Conservation (phyloP, 1,140 invertebrate genomes). For the Oedothorax gibbosus region DNA sequence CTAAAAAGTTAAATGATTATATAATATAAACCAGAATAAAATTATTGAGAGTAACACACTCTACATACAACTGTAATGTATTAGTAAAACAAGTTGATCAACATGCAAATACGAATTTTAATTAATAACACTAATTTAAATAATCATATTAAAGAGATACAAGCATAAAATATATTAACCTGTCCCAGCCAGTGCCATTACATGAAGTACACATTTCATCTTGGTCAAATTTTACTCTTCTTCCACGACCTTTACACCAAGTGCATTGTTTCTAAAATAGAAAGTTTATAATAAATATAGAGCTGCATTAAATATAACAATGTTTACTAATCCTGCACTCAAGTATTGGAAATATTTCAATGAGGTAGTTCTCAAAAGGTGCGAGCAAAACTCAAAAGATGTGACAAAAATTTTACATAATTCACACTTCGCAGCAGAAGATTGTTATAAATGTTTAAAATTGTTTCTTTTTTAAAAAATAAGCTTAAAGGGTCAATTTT, state of each 20-base stretch:
- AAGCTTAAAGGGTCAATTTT: too few species aligned
- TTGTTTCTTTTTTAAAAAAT: too few species aligned
- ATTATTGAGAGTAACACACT: too few species aligned
- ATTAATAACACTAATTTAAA: background rate
- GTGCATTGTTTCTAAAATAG: constrained; percentile 44
- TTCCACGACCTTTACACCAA: constrained; percentile 53
- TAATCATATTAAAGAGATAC: background rate
- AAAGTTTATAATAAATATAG: background rate
- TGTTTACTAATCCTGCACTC: background rate
- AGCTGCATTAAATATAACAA: background rate
- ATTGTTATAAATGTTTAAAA: too few species aligned
- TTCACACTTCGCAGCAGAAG: too few species aligned
- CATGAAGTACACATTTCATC: constrained; percentile 69
- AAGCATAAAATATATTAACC: constrained; percentile 2
- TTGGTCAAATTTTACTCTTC: constrained; percentile 53
- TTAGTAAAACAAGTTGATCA: background rate
- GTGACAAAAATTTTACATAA: too few species aligned
- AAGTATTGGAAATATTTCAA: too few species aligned
- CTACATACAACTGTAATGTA: background rate
- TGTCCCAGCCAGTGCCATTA: constrained; percentile 30
- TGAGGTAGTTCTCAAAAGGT: too few species aligned
- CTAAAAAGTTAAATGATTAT: too few species aligned
- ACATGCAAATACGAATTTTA: background rate
- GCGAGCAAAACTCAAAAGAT: too few species aligned
- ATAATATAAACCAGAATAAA: too few species aligned